A percentile compares a stretch with the other conserved stretches of the same genome.
These are phyloP conservation scores for Meriones psammophilus DNA, from an alignment of 2,797 vertebrate genomes.

Conservation along the genomic window DNA sequence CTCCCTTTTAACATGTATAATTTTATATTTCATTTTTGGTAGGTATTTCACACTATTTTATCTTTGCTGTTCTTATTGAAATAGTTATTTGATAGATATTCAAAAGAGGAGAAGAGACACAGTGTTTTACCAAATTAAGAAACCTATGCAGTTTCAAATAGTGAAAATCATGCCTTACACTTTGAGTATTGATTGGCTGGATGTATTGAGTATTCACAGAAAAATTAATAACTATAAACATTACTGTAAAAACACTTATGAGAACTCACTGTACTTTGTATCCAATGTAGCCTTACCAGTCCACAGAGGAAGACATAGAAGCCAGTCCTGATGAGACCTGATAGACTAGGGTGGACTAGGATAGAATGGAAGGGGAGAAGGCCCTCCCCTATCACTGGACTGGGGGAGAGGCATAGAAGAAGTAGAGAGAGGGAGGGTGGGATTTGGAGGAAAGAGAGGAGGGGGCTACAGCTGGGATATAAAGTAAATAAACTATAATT, in stretches of 20 bases:
- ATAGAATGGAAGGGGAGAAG: no score
- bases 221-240: neutral
- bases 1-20: neutral
- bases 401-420: no score
- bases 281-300: neutral
- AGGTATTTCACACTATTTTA: neutral
- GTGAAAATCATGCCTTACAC: neutral
- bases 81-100: neutral
- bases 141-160: neutral
- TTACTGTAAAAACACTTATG: neutral
- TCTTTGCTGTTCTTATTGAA: neutral
- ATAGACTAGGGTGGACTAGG: no score
- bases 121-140: neutral
- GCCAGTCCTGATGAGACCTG: no score
- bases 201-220: neutral
- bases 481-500: no score
- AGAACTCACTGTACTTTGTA: neutral
- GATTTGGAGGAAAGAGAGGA: no score
- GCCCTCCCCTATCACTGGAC: no score
- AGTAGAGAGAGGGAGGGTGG: no score
- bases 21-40: conserved; percentile 7
- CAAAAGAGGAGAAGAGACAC: neutral
- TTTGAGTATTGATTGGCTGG: neutral
- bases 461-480: no score
- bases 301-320: no score